Evolutionary conservation across 1,140 invertebrate species (phyloP), one percentile per base, ranked within the genome.

Genomic region (Caenorhabditis brenneri): DNA sequence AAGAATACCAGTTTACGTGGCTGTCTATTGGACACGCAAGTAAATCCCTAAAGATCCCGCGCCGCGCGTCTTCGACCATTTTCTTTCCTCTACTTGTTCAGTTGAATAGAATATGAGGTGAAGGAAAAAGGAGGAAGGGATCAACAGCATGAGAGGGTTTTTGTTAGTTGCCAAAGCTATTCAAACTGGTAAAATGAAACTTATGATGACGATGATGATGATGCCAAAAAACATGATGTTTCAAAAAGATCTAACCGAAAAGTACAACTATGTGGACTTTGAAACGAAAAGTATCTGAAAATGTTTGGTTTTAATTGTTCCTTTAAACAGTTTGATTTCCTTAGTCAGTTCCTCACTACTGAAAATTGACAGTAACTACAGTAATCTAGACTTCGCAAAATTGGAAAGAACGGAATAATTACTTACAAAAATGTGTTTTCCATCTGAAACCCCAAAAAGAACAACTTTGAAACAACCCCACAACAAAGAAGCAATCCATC

Each of bases 11-110:
- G 81, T 74, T 83, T 82, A 24, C 48, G 46, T 39, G 51, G 10
- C 51, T 48, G 81, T n/a, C n/a, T n/a, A n/a, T 55, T 33, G 60
- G 46, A 58, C 81, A 83, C 81, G 24, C 81, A 81, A 81, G 19
- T 82, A 48, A 55, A 65, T 65, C 39, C 42, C 65, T 24, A 24
- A 74, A 42, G 15, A 27, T 42, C 65, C 65, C 29, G 10, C 36
- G 36, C 19, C n/a, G 7, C 53, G n/a, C 53, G 53, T 58, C 53
- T 58, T 29, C 53, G 15, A 58, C n/a, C 53, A 58, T 42, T 58
- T 58, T 58, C 5, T 22, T 39, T 74, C 27, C 36, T 65, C 16
- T 65, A 65, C 29, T 65, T 65, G 58, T 31, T 33, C 36, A 65
- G 58, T 65, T 65, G 58, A 65, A 65, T 65, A 65, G 29, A 65